Conservation (phyloP, 1,140 invertebrate species). For the Tetramorium alpestre region DNA sequence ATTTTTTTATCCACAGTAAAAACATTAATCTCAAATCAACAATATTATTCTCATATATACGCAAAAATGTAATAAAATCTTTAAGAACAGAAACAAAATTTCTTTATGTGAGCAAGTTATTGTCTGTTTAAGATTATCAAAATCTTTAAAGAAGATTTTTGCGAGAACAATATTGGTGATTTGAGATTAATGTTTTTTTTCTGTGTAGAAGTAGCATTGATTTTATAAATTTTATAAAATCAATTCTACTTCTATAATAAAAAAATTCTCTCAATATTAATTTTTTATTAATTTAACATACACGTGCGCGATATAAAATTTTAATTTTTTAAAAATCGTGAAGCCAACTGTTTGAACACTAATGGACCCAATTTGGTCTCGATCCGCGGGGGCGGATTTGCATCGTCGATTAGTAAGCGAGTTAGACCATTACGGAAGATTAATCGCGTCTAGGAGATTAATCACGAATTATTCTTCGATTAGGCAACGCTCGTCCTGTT, state of each 20-base stretch:
- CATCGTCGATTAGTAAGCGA: conserved; percentile 21
- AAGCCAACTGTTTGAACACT: not conserved
- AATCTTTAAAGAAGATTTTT: too few species aligned
- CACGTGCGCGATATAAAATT: not conserved
- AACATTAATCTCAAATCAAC: too few species aligned
- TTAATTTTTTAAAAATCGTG: not conserved
- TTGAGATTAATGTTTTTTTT: too few species aligned
- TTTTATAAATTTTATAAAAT: too few species aligned
- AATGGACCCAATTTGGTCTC: not conserved
- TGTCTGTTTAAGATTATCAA: too few species aligned
- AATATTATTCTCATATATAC: too few species aligned
- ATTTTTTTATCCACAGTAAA: too few species aligned
- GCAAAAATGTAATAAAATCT: too few species aligned
- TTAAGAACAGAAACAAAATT: too few species aligned
- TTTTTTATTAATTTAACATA: not conserved
- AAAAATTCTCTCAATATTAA: not conserved
- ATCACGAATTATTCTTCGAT: conserved; percentile 62
- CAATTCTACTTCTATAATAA: not conserved
- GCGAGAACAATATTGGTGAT: too few species aligned
- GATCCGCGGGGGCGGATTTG: not conserved
- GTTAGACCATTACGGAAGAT: conserved; percentile 51
- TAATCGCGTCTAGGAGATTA: conserved; percentile 55
- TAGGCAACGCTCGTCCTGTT: conserved; percentile 54
- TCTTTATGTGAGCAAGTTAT: too few species aligned
- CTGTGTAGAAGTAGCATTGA: too few species aligned